Percentiles rank a stretch among this genome's conserved stretches.
phyloP scores from a whole-genome alignment of 2,888 invertebrate genomes.

The Tiphia femorata region DNA sequence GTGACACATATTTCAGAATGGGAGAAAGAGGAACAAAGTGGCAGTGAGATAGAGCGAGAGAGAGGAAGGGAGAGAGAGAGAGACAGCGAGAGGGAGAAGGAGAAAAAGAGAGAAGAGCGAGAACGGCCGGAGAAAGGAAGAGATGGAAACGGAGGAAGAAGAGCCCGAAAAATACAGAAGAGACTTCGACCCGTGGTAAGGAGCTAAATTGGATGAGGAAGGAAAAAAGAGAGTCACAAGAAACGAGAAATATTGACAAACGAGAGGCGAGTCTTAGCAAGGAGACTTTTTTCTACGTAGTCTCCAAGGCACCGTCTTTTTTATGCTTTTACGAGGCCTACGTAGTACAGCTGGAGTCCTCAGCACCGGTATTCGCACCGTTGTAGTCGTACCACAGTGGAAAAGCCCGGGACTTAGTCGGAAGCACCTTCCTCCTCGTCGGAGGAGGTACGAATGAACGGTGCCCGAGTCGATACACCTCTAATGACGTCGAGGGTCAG shows the following conservation, averaged over 20 bases:
- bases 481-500: conserved; percentile 13
- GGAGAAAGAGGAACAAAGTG: conserved; percentile 24
- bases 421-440: too few relatives aligned
- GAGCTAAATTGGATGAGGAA: too few relatives aligned
- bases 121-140: neutral
- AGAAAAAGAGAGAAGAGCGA: neutral
- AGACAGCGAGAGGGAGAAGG: conserved; percentile 17
- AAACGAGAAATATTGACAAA: too few relatives aligned
- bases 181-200: too few relatives aligned
- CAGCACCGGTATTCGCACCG: too few relatives aligned
- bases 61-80: conserved; percentile 1
- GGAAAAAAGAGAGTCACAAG: neutral
- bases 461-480: neutral
- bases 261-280: too few relatives aligned
- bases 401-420: too few relatives aligned
- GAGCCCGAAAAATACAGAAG: neutral
- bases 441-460: neutral
- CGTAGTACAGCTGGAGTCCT: too few relatives aligned
- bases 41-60: neutral
- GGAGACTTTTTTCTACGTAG: too few relatives aligned
- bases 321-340: too few relatives aligned
- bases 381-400: too few relatives aligned
- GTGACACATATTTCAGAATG: conserved; percentile 46
- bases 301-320: too few relatives aligned
- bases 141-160: neutral